Conservation (phyloP, 2,797 vertebrate genomes). For the Poecile montanus region DNA sequence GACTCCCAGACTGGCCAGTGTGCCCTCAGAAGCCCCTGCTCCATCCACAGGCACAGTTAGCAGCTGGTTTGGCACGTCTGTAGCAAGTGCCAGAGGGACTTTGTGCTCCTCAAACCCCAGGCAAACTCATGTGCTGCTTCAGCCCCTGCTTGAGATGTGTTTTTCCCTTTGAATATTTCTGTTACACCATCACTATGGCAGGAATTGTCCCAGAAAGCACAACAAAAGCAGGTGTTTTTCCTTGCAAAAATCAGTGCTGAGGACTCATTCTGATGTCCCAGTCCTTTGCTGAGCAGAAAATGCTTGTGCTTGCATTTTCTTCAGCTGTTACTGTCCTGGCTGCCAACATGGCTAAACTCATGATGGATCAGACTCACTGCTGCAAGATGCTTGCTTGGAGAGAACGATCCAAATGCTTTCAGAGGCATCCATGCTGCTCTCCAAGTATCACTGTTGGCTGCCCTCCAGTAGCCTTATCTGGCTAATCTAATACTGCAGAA, state of each 20-base stretch:
- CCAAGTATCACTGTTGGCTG: background rate
- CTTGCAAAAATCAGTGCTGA: background rate
- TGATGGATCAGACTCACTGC: slow-evolving; percentile 2
- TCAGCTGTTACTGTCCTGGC: slow-evolving; percentile 1
- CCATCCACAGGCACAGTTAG: background rate
- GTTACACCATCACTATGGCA: background rate
- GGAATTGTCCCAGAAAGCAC: background rate
- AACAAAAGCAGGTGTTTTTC: background rate
- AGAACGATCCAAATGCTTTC: background rate
- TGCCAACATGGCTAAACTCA: slow-evolving; percentile 7
- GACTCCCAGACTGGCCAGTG: fast-evolving
- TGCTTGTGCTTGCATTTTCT: slow-evolving; percentile 22
- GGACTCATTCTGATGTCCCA: background rate
- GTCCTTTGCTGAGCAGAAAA: background rate
- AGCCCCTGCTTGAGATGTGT: background rate
- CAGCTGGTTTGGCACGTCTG: background rate
- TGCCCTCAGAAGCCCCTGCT: background rate
- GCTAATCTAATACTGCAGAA: background rate
- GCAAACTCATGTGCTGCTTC: background rate
- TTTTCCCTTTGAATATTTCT: background rate
- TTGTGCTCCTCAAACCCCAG: background rate
- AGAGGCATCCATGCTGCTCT: slow-evolving; percentile 1
- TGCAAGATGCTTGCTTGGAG: slow-evolving; percentile 34
- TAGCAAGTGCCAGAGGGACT: background rate
- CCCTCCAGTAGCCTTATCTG: slow-evolving; percentile 23